A percentile compares a stretch with the other conserved stretches of the same genome.
Conservation (phyloP, 2,797 vertebrate genomes). For the Microchirus variegatus region DNA sequence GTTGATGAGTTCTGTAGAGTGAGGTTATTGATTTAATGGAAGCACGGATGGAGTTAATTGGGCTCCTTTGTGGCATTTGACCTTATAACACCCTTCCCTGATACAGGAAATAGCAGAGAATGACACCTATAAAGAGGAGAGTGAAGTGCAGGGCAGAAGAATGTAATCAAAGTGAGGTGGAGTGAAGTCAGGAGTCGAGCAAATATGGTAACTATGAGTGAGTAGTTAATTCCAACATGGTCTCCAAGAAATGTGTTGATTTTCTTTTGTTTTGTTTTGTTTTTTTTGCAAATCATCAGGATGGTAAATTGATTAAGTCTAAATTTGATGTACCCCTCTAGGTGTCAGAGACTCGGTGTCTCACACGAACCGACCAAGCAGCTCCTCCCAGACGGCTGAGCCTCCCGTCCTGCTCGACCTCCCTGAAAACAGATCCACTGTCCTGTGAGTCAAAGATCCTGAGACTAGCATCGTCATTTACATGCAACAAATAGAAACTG, state of each 20-base stretch:
- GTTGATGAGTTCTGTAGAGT: conserved; percentile 60
- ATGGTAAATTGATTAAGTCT: conserved; percentile 7
- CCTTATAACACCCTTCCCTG: conserved; percentile 32
- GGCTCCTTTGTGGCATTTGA: conserved; percentile 42
- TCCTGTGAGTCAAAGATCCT: conserved; percentile 81
- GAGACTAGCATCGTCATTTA: neutral
- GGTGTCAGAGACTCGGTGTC: conserved; percentile 96
- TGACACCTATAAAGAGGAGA: conserved; percentile 4
- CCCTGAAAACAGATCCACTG: conserved; percentile 87
- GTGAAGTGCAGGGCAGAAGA: neutral
- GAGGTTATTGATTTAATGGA: conserved; percentile 72
- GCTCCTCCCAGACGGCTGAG: conserved; percentile 82
- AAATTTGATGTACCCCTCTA: conserved; percentile 51
- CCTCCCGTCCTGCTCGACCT: conserved; percentile 89
- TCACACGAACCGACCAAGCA: conserved; percentile 85
- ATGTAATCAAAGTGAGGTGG: conserved; percentile 10
- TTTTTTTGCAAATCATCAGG: too few species aligned
- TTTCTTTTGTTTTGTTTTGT: too few species aligned
- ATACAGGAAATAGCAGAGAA: conserved; percentile 22
- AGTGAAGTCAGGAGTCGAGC: neutral
- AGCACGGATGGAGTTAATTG: conserved; percentile 67
- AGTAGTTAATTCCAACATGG: too few species aligned
- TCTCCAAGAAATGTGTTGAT: too few species aligned
- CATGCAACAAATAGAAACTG: neutral
- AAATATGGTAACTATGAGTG: neutral